phyloP scores from a whole-genome alignment of 2,113 vertebrate genomes.

The Tangachromis dhanisi region DNA sequence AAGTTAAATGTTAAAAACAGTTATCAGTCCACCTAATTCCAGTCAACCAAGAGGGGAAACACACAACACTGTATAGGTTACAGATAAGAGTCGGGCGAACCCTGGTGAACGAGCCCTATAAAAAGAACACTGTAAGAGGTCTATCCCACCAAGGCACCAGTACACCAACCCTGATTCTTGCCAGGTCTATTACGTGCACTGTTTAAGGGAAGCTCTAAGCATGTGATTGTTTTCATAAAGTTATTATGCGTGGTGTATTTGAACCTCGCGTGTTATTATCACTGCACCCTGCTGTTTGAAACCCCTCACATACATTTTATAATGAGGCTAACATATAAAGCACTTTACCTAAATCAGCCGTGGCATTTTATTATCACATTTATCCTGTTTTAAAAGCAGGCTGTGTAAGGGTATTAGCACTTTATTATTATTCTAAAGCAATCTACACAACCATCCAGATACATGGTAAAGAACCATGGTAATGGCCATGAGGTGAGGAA shows the following conservation, averaged over 20 bases:
- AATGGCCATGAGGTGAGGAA: not conserved
- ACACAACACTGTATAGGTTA: not conserved
- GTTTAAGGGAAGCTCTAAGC: conserved; percentile 30
- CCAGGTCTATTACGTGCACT: conserved; percentile 46
- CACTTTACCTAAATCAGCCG: not conserved
- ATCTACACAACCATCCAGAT: conserved; percentile 21
- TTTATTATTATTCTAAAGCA: conserved; percentile 16
- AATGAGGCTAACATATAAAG: conserved; percentile 16
- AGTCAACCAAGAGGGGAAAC: not conserved
- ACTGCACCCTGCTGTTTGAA: conserved; percentile 43
- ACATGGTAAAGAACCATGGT: not conserved
- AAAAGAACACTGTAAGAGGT: not conserved
- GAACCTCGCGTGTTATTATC: conserved; percentile 26
- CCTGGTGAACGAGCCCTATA: not conserved
- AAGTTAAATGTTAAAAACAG: not conserved
- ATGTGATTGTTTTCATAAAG: conserved; percentile 8
- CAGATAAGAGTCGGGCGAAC: not conserved
- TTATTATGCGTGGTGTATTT: conserved; percentile 11
- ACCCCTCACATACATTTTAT: conserved; percentile 15
- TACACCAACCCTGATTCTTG: not conserved
- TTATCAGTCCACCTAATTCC: not conserved
- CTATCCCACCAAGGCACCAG: not conserved
- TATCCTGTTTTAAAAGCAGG: conserved; percentile 22
- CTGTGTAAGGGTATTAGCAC: conserved; percentile 16
- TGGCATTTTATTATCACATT: conserved; percentile 43